Conservation (phyloP, 2,888 invertebrate species). For the Melanargia galathea region DNA sequence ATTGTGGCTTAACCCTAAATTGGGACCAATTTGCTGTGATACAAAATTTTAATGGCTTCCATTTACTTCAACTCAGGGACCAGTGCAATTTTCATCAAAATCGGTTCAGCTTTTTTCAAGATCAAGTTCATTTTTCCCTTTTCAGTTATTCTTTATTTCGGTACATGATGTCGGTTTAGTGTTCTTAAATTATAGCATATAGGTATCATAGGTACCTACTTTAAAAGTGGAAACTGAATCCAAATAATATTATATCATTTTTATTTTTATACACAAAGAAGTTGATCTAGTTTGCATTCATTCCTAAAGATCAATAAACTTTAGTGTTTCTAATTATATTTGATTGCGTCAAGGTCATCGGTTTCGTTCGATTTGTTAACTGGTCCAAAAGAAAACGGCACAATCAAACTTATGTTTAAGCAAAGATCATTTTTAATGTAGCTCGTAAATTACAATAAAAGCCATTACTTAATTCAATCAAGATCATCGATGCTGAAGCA, state of each 20-base stretch:
- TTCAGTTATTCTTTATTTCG: no score
- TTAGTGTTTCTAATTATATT: neutral
- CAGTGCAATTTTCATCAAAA: no score
- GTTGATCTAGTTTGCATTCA: neutral
- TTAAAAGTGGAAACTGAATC: no score
- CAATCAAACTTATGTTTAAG: slow-evolving; percentile 27
- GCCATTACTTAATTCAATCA: slow-evolving; percentile 38
- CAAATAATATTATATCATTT: neutral
- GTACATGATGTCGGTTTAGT: no score
- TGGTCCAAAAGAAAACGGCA: slow-evolving; percentile 26
- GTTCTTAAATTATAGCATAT: no score
- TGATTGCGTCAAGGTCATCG: neutral
- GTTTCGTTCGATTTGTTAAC: slow-evolving; percentile 17
- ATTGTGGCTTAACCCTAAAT: no score
- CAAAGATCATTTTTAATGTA: slow-evolving; percentile 24
- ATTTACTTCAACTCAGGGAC: no score
- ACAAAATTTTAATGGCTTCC: no score
- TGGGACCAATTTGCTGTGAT: no score
- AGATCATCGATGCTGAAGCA: slow-evolving; percentile 40
- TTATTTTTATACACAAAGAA: neutral
- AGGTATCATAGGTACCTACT: no score
- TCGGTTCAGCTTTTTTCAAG: no score
- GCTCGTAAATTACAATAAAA: slow-evolving; percentile 31
- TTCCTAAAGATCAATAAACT: neutral
- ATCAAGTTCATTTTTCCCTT: no score